phyloP scores from a whole-genome alignment of 2,797 vertebrate species.

The Rhinoraja longicauda region DNA sequence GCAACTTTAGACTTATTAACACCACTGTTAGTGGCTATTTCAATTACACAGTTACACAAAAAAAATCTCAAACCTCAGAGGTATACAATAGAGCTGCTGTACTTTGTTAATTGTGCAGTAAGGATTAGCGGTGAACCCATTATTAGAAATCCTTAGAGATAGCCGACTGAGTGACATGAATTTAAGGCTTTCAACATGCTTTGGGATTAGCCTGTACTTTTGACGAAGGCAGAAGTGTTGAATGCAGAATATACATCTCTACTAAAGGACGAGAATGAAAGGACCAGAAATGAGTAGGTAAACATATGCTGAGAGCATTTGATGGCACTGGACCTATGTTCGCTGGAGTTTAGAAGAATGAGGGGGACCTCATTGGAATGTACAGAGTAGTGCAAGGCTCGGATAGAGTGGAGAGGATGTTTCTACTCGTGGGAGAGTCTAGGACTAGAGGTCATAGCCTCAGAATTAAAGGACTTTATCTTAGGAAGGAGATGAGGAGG shows the following conservation, averaged over 20 bases:
- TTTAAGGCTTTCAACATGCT: neutral
- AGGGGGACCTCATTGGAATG: too few relatives aligned
- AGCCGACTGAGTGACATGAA: neutral
- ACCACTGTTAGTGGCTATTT: neutral
- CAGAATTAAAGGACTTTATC: too few relatives aligned
- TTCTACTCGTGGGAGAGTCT: too few relatives aligned
- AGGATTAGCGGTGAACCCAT: neutral
- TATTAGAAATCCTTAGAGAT: conserved; percentile 4
- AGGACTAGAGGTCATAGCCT: too few relatives aligned
- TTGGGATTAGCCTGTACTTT: neutral
- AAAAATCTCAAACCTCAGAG: neutral
- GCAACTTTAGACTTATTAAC: neutral
- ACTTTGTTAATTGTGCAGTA: neutral
- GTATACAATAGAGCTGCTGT: neutral
- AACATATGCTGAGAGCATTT: too few relatives aligned
- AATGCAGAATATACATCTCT: neutral
- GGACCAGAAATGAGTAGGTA: too few relatives aligned
- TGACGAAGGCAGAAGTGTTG: neutral
- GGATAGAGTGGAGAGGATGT: too few relatives aligned
- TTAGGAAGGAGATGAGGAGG: too few relatives aligned
- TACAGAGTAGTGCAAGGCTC: too few relatives aligned
- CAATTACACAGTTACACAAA: neutral
- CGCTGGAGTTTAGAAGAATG: too few relatives aligned
- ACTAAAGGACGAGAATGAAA: neutral
- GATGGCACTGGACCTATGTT: too few relatives aligned